These are phyloP conservation scores for Gallinago solitaria DNA, from an alignment of 2,797 vertebrate genomes.

Conservation along the genomic window DNA sequence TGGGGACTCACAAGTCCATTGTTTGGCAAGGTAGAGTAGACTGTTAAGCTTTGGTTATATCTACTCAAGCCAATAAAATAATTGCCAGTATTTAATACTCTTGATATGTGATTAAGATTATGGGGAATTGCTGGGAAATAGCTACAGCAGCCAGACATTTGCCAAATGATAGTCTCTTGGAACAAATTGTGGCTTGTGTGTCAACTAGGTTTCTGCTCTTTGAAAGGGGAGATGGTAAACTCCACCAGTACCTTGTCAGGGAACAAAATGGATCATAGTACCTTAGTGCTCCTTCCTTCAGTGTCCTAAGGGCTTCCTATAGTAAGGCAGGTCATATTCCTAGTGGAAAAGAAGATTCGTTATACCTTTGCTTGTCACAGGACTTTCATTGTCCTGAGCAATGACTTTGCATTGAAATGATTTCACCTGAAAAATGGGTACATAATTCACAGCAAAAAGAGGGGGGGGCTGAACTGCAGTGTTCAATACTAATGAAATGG, in stretches of 20 bases:
- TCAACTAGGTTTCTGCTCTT: neutral
- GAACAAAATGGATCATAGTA: neutral
- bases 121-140: neutral
- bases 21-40: constrained; percentile 3
- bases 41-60: neutral
- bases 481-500: neutral
- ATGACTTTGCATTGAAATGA: neutral
- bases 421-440: neutral
- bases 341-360: neutral
- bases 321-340: neutral
- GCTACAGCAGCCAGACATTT: neutral
- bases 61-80: constrained; percentile 14
- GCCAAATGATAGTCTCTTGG: neutral
- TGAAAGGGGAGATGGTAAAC: neutral
- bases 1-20: neutral
- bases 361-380: neutral
- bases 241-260: neutral
- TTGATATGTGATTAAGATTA: neutral
- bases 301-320: neutral
- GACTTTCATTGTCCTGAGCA: neutral
- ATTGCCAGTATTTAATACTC: constrained; percentile 14
- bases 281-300: neutral
- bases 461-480: neutral
- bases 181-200: neutral
- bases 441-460: neutral